Conservation (phyloP, 1,140 invertebrate species). For the Tetragonula clypearis region DNA sequence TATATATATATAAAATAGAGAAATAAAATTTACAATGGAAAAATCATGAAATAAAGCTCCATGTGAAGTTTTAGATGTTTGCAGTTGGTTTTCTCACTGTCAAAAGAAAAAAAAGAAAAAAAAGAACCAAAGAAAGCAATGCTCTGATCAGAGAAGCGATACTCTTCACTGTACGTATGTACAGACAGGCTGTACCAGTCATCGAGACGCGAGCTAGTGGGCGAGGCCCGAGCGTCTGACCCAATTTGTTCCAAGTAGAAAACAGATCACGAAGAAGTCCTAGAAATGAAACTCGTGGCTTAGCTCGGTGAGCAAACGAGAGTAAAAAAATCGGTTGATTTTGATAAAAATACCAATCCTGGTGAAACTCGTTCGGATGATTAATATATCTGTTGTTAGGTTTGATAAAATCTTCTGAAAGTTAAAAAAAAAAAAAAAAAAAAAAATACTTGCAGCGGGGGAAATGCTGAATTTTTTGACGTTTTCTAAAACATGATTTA, state of each 20-base stretch:
- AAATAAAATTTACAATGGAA: neutral
- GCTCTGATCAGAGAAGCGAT: neutral
- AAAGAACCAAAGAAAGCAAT: neutral
- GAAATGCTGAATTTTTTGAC: neutral
- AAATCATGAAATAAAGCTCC: no score
- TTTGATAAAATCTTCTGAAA: no score
- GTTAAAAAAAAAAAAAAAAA: neutral
- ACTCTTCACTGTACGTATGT: neutral
- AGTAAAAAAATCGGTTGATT: slow-evolving; percentile 11
- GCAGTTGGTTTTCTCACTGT: no score
- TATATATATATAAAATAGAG: no score
- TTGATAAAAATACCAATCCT: neutral
- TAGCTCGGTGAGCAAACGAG: neutral
- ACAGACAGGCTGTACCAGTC: neutral
- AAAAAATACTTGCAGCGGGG: no score
- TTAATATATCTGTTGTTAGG: no score
- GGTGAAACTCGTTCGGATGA: neutral
- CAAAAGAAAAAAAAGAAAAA: neutral
- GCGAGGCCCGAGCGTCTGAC: slow-evolving; percentile 27
- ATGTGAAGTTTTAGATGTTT: neutral
- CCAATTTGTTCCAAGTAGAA: slow-evolving; percentile 23
- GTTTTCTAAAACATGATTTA: neutral
- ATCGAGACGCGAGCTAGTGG: slow-evolving; percentile 11
- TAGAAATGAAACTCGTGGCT: slow-evolving; percentile 11
- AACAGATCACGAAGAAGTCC: slow-evolving; percentile 8